Base-by-base conservation (phyloP, 2,113 vertebrate genomes). In the Pontoporia blainvillei region DNA sequence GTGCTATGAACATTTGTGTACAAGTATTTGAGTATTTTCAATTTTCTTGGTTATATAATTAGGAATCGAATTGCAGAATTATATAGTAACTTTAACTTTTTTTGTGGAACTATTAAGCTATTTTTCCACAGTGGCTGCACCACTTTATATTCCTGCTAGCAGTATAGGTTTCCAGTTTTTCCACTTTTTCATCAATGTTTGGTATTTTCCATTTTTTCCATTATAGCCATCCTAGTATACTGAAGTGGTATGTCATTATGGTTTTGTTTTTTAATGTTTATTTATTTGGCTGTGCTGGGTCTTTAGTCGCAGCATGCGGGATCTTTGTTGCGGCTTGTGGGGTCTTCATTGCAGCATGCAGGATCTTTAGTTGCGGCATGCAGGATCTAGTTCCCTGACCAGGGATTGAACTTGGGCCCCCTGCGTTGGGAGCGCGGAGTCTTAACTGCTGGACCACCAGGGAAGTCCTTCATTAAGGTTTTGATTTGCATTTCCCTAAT, bases 11-110 rank as follows among this genome's bases (percentile, higher is more conserved):
- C 27, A 39, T 69, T 85, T 75, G 21, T 69, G 34, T 14, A 49
- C 0, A 67, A 44, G 27, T 59, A 49, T 59, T 67, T 49, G 71
- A 69, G 52, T 11, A 27, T 4, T 67, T 78, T 61, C 23, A 4
- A 2, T 44, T 76, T 39, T 59, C 39, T 46, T 1, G 0, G 15
- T 44, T 1, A 3, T 49, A 5, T 49, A 0, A 49, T 49, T 52
- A 57, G 54, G 67, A 54, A 36, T 44, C 20, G 36, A 73, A 57
- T 3, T 78, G 61, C 7, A n/a, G 17, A 18, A 23, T 57, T 44
- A 29, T 13, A 27, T 7, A 27, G 57, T 25, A 25, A 34, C 8
- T 78, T n/a, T 91, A 52, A 71, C 34, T 41, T 85, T 75, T 52
- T 66, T 52, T 21, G 49, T 69, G 52, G 15, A 52, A 62, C 14